Conservation (phyloP, 2,888 invertebrate species). For the Cryptocephalus primarius region DNA sequence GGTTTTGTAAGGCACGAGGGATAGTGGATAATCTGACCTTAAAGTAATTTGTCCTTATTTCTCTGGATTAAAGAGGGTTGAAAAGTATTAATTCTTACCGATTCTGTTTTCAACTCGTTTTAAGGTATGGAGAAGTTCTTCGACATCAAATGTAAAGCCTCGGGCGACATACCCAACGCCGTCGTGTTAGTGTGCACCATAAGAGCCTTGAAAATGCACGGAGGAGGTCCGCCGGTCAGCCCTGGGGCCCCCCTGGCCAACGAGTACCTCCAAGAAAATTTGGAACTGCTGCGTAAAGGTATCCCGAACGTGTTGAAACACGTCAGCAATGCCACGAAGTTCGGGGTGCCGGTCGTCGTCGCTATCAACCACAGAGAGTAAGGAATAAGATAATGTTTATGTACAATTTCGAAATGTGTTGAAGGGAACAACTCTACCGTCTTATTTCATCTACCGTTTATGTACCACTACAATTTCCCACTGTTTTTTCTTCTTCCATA, state of each 20-base stretch:
- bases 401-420: no score
- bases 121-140: slow-evolving; percentile 96
- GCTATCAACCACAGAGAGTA: slow-evolving; percentile 82
- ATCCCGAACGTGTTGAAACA: slow-evolving; percentile 86
- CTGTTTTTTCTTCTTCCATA: no score
- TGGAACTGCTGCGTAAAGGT: slow-evolving; percentile 76
- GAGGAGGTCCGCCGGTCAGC: slow-evolving; percentile 85
- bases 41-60: no score
- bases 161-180: slow-evolving; percentile 74
- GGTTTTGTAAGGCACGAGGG: no score
- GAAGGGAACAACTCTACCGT: no score
- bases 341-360: slow-evolving; percentile 88
- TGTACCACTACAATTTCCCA: no score
- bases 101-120: no score
- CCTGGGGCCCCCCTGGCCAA: slow-evolving; percentile 75
- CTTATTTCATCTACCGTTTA: no score
- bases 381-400: slow-evolving; percentile 22
- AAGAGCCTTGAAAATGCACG: slow-evolving; percentile 97
- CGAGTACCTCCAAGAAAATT: slow-evolving; percentile 79
- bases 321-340: slow-evolving; percentile 81
- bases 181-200: slow-evolving; percentile 89
- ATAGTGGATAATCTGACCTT: no score
- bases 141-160: slow-evolving; percentile 89
- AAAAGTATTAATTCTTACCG: no score
- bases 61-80: no score